Conservation (phyloP, 2,888 invertebrate genomes). For the Labia minor region DNA sequence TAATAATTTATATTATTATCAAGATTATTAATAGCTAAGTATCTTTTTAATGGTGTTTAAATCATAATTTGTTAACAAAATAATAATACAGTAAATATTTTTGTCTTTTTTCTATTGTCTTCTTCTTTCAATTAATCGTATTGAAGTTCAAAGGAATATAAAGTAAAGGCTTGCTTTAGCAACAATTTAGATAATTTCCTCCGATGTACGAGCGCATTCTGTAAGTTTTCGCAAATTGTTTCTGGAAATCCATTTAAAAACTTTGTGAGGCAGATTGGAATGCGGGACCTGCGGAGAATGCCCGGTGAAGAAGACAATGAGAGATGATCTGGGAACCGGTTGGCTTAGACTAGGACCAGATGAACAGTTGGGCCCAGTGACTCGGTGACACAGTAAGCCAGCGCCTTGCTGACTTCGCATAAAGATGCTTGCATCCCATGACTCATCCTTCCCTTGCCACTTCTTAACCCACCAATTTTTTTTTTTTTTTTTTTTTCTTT, state of each 20-base stretch:
- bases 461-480: neutral
- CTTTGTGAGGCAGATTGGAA: neutral
- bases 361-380: conserved; percentile 5
- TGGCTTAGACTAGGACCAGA: neutral
- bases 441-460: neutral
- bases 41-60: no score
- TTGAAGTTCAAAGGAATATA: no score
- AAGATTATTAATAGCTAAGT: no score
- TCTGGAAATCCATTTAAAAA: neutral
- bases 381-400: conserved; percentile 3
- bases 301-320: neutral
- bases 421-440: neutral
- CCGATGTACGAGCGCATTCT: no score
- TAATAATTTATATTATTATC: no score
- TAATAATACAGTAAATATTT: no score
- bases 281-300: neutral
- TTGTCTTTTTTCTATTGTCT: no score
- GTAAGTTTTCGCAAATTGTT: neutral
- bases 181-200: no score
- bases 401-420: no score
- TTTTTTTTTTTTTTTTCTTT: neutral
- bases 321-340: neutral
- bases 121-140: no score
- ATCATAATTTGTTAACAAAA: no score
- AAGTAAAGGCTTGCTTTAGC: no score